Evolutionary conservation across 1,140 invertebrate genomes (phyloP).

Genomic region (Diorhabda sublineata): DNA sequence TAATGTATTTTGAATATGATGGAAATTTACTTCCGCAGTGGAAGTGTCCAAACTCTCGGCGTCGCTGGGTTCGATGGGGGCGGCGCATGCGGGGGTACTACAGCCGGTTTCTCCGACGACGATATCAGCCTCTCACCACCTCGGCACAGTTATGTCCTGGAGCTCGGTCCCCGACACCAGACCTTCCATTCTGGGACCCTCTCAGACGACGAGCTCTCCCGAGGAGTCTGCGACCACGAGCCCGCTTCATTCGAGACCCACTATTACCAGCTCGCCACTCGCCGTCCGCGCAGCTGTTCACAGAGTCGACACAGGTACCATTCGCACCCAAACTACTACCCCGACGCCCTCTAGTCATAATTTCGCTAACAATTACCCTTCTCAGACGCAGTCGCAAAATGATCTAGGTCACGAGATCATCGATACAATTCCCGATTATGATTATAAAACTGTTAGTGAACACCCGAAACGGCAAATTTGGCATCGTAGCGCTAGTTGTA

Average conservation of each 20-base stretch:
- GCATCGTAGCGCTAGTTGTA: constrained; percentile 75
- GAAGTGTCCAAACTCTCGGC: constrained; percentile 48
- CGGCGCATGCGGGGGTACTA: constrained; percentile 26
- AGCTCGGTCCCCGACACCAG: constrained; percentile 45
- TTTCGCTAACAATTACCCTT: constrained; percentile 41
- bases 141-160: constrained; percentile 47
- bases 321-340: constrained; percentile 39
- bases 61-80: constrained; percentile 47
- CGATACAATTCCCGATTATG: constrained; percentile 31
- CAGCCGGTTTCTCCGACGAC: constrained; percentile 47
- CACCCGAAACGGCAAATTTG: constrained; percentile 55
- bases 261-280: constrained; percentile 37
- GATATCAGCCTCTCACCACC: constrained; percentile 48
- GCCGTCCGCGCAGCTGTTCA: constrained; percentile 48
- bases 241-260: constrained; percentile 31
- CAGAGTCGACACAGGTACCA: constrained; percentile 47
- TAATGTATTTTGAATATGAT: no score
- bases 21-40: constrained; percentile 29
- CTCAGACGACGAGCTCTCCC: constrained; percentile 47
- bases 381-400: constrained; percentile 44
- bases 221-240: constrained; percentile 46
- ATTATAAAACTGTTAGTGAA: constrained; percentile 27
- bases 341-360: constrained; percentile 46
- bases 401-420: constrained; percentile 34
- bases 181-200: constrained; percentile 37